Evolutionary conservation across 2,113 vertebrate species (phyloP).

Genomic region (Baryphthengus martii): DNA sequence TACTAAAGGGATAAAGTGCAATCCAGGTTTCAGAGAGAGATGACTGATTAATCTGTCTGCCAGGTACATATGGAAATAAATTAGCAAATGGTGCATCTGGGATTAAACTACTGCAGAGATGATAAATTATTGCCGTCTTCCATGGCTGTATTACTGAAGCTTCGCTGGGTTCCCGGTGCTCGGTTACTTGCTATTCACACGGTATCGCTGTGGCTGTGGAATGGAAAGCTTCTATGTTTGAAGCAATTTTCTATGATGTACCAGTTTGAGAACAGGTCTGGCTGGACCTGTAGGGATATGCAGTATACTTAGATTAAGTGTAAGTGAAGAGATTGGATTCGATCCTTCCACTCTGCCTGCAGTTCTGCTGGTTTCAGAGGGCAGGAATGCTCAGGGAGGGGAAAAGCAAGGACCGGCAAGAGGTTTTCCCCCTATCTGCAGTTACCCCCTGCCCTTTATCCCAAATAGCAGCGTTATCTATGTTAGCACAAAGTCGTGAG

Average conservation of each 20-base stretch:
- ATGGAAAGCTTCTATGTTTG: neutral
- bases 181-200: constrained; percentile 21
- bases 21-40: constrained; percentile 70
- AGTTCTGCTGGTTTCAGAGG: neutral
- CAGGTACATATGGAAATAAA: constrained; percentile 83
- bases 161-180: constrained; percentile 36
- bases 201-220: neutral
- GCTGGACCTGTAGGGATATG: neutral
- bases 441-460: neutral
- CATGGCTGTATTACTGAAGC: constrained; percentile 63
- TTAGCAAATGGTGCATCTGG: constrained; percentile 77
- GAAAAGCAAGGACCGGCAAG: neutral
- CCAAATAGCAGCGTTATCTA: neutral
- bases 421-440: neutral
- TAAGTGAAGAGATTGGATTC: neutral
- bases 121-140: constrained; percentile 75
- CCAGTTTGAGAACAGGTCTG: neutral
- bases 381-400: neutral
- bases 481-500: neutral
- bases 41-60: constrained; percentile 80
- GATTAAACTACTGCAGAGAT: constrained; percentile 74
- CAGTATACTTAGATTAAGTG: neutral
- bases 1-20: constrained; percentile 68
- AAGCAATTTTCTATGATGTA: constrained; percentile 32
- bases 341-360: neutral